Percentiles rank a stretch among this genome's conserved stretches.
Conservation (phyloP, 2,888 invertebrate genomes). For the Macrosiphum euphorbiae region DNA sequence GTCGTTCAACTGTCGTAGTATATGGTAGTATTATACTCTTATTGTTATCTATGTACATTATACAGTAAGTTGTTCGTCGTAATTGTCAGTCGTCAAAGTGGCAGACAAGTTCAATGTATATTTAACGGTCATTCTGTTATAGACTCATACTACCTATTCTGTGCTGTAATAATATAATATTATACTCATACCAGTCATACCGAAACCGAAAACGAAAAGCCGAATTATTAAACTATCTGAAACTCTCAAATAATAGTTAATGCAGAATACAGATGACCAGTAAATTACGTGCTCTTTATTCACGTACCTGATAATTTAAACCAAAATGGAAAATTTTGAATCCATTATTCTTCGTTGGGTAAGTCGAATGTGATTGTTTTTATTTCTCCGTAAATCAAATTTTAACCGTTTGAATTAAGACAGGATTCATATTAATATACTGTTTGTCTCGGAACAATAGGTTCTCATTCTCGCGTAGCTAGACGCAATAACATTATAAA, state of each 20-base stretch:
- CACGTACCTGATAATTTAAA: background rate
- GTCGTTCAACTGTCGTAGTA: too few species aligned
- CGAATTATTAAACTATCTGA: background rate
- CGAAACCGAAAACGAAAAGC: background rate
- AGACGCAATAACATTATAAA: background rate
- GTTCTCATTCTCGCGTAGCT: background rate
- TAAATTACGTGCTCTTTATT: background rate
- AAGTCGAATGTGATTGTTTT: background rate
- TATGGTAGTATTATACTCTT: too few species aligned
- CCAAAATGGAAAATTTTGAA: slow-evolving; percentile 45
- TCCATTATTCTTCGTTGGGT: slow-evolving; percentile 50
- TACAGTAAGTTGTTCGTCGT: background rate
- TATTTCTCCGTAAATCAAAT: background rate
- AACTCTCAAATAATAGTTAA: too few species aligned
- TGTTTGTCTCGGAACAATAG: background rate
- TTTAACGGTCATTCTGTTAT: background rate
- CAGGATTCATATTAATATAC: background rate
- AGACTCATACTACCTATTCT: too few species aligned
- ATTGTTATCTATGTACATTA: too few species aligned
- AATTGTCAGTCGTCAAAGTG: background rate
- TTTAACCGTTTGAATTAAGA: background rate
- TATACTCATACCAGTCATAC: background rate
- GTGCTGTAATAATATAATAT: too few species aligned
- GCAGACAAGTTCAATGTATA: background rate
- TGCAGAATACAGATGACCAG: too few species aligned